These are phyloP conservation scores for Clarias fuscus DNA, from an alignment of 2,797 vertebrate species.

Conservation along the genomic window DNA sequence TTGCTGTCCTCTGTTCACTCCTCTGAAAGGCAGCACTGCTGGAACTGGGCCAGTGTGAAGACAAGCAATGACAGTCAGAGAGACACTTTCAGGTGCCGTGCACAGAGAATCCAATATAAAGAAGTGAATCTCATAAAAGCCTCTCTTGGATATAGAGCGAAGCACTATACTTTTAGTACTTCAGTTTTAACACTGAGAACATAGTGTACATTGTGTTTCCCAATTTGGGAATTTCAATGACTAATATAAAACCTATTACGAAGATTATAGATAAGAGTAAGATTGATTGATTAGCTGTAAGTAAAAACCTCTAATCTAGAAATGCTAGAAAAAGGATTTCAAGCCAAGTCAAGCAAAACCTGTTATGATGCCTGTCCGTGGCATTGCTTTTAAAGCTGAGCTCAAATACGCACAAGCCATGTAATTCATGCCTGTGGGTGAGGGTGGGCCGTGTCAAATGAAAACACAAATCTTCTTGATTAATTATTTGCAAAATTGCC, in stretches of 20 bases:
- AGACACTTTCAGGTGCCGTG: slow-evolving; percentile 33
- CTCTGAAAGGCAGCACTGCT: slow-evolving; percentile 42
- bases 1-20: slow-evolving; percentile 34
- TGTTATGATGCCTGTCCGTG: slow-evolving; percentile 16
- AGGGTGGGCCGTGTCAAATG: slow-evolving; percentile 56
- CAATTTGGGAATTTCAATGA: neutral
- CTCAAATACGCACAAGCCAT: slow-evolving; percentile 30
- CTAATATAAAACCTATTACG: slow-evolving; percentile 2
- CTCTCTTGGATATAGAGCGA: neutral
- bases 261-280: slow-evolving; percentile 4
- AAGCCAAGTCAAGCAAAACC: slow-evolving; percentile 18
- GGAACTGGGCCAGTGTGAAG: slow-evolving; percentile 47
- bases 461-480: slow-evolving; percentile 57
- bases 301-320: slow-evolving; percentile 6
- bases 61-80: slow-evolving; percentile 21
- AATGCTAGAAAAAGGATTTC: slow-evolving; percentile 14
- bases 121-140: slow-evolving; percentile 37
- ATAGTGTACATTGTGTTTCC: neutral
- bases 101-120: slow-evolving; percentile 34
- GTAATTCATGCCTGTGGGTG: slow-evolving; percentile 19
- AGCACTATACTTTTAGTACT: slow-evolving; percentile 1
- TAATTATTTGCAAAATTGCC: slow-evolving; percentile 51
- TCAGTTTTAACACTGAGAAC: neutral
- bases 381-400: slow-evolving; percentile 27
- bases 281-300: slow-evolving; percentile 5